A percentile compares a stretch with the other conserved stretches of the same genome.
phyloP scores from a whole-genome alignment of 2,888 invertebrate genomes.

The Drepanosiphum platanoidis region DNA sequence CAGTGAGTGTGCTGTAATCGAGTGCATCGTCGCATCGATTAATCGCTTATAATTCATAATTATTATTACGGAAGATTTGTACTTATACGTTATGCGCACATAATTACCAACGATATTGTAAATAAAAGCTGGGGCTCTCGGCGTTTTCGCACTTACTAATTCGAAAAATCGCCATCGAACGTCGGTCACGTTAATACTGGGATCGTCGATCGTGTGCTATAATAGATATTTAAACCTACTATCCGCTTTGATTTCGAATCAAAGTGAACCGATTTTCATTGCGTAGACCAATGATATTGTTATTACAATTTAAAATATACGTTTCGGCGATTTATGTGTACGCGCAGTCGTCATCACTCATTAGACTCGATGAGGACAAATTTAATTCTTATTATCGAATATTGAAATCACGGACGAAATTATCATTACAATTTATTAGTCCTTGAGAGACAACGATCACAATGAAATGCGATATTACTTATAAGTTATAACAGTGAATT shows the following conservation, averaged over 20 bases:
- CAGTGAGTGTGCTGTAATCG: not conserved
- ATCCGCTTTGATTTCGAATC: no score
- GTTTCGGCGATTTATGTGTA: not conserved
- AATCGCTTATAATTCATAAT: not conserved
- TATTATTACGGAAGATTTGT: not conserved
- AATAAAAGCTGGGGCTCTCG: no score
- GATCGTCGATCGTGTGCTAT: no score
- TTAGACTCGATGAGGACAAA: conserved; percentile 3
- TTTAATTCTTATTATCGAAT: conserved; percentile 9
- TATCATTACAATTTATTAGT: conserved; percentile 24
- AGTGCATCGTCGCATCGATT: not conserved
- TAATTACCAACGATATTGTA: not conserved
- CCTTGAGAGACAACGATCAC: conserved; percentile 41
- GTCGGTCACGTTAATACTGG: no score
- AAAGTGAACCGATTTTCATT: no score
- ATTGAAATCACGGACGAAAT: conserved; percentile 7
- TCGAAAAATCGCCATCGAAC: no score
- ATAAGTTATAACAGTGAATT: conserved; percentile 11
- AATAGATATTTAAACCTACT: no score
- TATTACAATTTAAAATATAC: no score
- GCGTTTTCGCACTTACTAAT: no score
- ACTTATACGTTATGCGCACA: not conserved
- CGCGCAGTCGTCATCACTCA: not conserved
- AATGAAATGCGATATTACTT: not conserved
- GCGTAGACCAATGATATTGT: no score